A percentile compares a stretch with the other conserved stretches of the same genome.
phyloP scores from a whole-genome alignment of 2,113 vertebrate genomes.

The Rafetus swinhoei region DNA sequence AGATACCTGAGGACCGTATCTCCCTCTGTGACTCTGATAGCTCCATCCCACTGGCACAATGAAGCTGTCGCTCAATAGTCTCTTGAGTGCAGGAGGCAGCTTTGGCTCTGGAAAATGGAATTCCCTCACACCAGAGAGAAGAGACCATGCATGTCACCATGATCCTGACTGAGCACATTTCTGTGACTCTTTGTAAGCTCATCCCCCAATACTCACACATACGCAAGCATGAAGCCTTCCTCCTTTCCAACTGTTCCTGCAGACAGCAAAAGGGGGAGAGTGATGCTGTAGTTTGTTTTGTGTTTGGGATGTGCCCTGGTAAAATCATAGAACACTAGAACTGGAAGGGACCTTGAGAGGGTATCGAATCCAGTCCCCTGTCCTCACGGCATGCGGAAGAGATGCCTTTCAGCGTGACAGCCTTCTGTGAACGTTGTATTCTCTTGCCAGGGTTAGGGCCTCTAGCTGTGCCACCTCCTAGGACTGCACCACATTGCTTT shows the following conservation, averaged over 20 bases:
- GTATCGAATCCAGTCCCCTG: too few species aligned
- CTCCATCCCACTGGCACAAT: background rate
- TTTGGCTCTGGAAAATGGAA: background rate
- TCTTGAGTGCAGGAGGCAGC: background rate
- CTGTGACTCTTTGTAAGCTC: background rate
- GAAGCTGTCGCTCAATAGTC: background rate
- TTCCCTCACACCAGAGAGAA: background rate
- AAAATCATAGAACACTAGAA: too few species aligned
- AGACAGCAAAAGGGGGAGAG: background rate
- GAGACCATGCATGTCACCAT: background rate
- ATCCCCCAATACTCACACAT: background rate
- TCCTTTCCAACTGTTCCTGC: background rate
- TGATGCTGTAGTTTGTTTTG: background rate
- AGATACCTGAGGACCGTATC: background rate
- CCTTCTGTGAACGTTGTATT: too few species aligned
- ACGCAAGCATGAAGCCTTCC: background rate
- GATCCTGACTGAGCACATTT: background rate
- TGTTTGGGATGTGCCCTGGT: background rate
- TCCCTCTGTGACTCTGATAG: background rate
- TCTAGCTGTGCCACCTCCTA: too few species aligned
- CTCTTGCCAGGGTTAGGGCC: too few species aligned
- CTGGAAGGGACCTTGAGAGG: too few species aligned
- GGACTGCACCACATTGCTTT: too few species aligned
- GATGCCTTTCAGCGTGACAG: too few species aligned
- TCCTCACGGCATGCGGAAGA: background rate